Base-by-base conservation (phyloP, 2,113 vertebrate genomes). In the Grus americana region DNA sequence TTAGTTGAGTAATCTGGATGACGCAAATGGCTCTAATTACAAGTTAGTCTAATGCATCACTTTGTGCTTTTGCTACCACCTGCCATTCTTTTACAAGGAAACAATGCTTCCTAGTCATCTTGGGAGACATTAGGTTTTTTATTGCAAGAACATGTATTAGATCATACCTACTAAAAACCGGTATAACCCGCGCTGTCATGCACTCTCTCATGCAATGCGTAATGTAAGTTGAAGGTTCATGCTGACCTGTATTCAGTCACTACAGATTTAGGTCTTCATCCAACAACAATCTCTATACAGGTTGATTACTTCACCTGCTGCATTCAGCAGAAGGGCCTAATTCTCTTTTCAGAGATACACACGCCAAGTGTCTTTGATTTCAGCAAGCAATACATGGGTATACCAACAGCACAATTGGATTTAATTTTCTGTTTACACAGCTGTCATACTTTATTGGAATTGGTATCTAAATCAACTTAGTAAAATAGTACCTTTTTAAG, bases 261-360 rank as follows among this genome's bases (percentile, higher is more conserved):
- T 93, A 71, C 70, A 88, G 76, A 92, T 92, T 52, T 63, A 94
- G 78, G 67, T 89, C 50, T 70, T 83, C 47, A 65, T 63, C 54
- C 59, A 91, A 82, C 58, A 92, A 49, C 38, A 82, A 78, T 47
- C 32, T 80, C 71, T 67, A 30, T 66, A 40, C 20, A 78, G 50
- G 80, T 30, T 90, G 93, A 93, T 80, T 90, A 34, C 55, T 91
- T 88, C 63, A 95, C 74, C 84, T 90, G 42, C 91, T 78, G 66
- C 67, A 83, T 71, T 91, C 87, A 96, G 70, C 40, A 42, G 32
- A 95, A 92, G 63, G 42, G 38, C 19, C 49, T 61, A 82, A 75
- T 94, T 89, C 83, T 90, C 50, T 44, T 93, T 76, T 9, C 75
- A 92, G 46, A 82, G 55, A 50, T 19, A 19, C 19, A 65, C 9